Conservation (phyloP, 2,797 vertebrate species). For the Leptodactylus fallax region DNA sequence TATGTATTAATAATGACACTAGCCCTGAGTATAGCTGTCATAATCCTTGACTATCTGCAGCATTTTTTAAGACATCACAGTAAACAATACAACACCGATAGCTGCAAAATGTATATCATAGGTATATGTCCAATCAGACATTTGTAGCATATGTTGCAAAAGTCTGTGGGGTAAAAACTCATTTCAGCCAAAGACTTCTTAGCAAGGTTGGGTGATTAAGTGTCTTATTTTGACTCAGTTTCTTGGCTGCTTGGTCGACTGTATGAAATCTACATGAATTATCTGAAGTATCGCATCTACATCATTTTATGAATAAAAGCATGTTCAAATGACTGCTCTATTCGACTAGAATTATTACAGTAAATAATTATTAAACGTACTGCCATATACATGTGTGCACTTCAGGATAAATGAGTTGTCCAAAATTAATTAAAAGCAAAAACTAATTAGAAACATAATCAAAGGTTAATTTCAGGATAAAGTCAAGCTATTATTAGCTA, state of each 20-base stretch:
- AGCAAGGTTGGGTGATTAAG: no score
- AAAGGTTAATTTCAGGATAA: slow-evolving; percentile 42
- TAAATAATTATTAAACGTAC: slow-evolving; percentile 36
- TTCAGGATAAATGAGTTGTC: slow-evolving; percentile 45
- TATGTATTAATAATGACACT: no score
- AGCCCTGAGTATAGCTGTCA: no score
- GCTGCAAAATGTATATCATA: no score
- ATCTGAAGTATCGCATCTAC: not conserved
- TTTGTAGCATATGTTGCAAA: no score
- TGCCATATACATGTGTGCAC: slow-evolving; percentile 8
- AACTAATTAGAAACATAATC: slow-evolving; percentile 44
- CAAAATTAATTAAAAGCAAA: slow-evolving; percentile 50
- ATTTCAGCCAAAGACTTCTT: no score
- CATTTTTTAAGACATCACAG: no score
- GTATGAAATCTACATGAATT: not conserved
- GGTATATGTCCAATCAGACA: no score
- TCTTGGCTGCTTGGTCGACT: not conserved
- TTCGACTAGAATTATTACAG: no score
- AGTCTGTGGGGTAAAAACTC: no score
- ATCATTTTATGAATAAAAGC: not conserved
- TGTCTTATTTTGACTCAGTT: not conserved
- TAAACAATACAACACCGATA: no score
- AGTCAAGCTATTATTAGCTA: slow-evolving; percentile 36
- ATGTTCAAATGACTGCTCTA: not conserved
- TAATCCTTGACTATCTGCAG: no score